phyloP scores from a whole-genome alignment of 2,888 invertebrate species.

The Periphyllus acericola region DNA sequence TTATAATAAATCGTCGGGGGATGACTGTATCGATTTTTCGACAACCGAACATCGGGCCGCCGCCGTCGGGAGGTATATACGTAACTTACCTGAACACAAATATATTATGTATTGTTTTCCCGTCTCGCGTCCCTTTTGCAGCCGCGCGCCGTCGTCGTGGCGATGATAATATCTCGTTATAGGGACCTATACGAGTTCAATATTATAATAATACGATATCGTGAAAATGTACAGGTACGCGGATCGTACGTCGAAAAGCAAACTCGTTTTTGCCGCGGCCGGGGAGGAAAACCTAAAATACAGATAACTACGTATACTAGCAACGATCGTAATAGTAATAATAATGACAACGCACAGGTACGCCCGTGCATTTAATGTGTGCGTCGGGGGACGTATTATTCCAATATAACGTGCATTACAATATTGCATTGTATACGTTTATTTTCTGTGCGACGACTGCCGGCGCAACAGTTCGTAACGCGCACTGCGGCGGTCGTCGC shows the following conservation, averaged over 20 bases:
- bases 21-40: constrained; percentile 22
- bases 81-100: too few species aligned
- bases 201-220: neutral
- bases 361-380: neutral
- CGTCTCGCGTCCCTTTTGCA: neutral
- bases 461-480: constrained; percentile 1
- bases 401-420: too few species aligned
- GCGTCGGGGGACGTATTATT: constrained; percentile 2
- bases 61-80: neutral
- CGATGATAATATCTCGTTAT: constrained; percentile 5
- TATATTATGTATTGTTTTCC: constrained; percentile 19
- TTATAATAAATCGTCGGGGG: constrained; percentile 8
- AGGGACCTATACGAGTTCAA: neutral
- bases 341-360: too few species aligned
- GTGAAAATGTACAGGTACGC: too few species aligned
- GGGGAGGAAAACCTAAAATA: neutral
- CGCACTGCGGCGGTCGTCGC: neutral
- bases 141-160: neutral
- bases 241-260: neutral
- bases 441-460: neutral
- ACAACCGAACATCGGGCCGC: neutral
- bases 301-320: neutral
- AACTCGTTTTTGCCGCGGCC: neutral
- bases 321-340: neutral
- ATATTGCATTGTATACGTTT: neutral